These are phyloP conservation scores for Choloepus hoffmanni DNA, from an alignment of 2,113 vertebrate genomes.

Conservation along the genomic window DNA sequence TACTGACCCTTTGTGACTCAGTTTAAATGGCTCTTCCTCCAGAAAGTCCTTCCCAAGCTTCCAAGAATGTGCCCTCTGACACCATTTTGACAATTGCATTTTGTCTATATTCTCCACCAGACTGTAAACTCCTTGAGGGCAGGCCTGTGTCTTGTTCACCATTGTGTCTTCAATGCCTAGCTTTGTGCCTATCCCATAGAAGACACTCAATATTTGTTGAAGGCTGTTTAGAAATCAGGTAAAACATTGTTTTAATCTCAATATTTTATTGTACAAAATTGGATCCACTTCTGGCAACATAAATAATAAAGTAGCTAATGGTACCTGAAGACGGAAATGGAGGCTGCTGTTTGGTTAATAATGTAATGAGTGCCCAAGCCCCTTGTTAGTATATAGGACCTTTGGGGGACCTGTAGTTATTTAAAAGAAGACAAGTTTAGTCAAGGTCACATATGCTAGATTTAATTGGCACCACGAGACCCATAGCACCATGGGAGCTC, in stretches of 20 bases:
- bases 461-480: neutral
- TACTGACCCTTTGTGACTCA: neutral
- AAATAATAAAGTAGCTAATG: neutral
- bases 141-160: neutral
- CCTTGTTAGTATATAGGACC: neutral
- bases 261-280: neutral
- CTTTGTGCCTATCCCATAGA: accelerated
- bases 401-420: neutral
- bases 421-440: neutral
- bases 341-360: neutral
- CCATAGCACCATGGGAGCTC: neutral
- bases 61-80: neutral
- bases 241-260: neutral
- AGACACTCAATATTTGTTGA: neutral
- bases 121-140: neutral
- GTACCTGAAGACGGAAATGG: neutral
- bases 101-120: neutral
- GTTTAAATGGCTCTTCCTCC: neutral
- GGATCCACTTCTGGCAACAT: neutral
- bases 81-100: neutral
- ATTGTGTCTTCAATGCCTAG: neutral
- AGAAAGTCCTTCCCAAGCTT: neutral
- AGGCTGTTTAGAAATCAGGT: neutral
- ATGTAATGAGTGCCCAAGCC: neutral
- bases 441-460: neutral